Evolutionary conservation across 2,113 vertebrate genomes (phyloP).

Genomic region (Oryzias melastigma): DNA sequence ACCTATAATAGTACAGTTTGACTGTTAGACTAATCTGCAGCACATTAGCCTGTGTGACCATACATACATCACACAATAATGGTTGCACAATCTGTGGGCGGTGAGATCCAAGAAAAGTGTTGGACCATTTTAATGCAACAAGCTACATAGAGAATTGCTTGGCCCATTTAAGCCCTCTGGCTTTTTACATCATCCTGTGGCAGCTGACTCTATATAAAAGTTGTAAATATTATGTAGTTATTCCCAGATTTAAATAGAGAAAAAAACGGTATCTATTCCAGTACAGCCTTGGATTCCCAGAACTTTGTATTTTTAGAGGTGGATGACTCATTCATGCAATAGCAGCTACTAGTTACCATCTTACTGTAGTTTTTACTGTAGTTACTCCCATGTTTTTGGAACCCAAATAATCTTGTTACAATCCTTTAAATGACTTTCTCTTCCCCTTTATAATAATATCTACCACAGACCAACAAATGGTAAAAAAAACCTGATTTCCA

Average conservation of each 20-base stretch:
- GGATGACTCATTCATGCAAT: conserved; percentile 8
- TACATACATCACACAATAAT: conserved; percentile 15
- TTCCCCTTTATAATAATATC: background rate
- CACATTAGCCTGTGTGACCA: conserved; percentile 20
- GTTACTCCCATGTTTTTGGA: background rate
- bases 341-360: background rate
- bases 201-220: conserved; percentile 12
- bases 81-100: conserved; percentile 17
- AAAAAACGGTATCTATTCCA: background rate
- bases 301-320: conserved; percentile 7
- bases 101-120: conserved; percentile 24
- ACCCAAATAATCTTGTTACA: background rate
- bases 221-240: conserved; percentile 1
- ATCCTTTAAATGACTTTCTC: background rate
- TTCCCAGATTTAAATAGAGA: too few species aligned
- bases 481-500: background rate
- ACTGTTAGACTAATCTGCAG: conserved; percentile 10
- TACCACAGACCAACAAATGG: conserved; percentile 1
- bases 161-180: conserved; percentile 41
- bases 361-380: background rate
- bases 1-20: background rate
- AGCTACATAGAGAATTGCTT: conserved; percentile 31
- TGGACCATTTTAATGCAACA: conserved; percentile 34
- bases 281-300: background rate
- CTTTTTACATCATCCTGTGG: conserved; percentile 4